phyloP scores from a whole-genome alignment of 2,113 vertebrate genomes.

The Rana temporaria region DNA sequence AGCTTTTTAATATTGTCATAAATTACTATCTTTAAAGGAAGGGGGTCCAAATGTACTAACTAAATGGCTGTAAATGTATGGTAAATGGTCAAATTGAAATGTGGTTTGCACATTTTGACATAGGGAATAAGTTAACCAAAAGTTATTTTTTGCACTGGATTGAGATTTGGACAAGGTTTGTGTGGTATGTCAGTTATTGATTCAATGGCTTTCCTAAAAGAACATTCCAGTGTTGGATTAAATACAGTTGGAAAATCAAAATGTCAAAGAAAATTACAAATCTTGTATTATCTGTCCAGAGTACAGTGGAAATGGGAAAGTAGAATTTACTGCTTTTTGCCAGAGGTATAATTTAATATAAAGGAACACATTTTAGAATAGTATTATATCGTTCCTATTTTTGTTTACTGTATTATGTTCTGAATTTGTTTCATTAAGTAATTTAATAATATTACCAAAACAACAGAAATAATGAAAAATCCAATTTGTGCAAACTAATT shows the following conservation, averaged over 20 bases:
- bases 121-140: conserved; percentile 23
- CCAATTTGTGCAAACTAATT: too few species aligned
- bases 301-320: conserved; percentile 6
- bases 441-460: too few species aligned
- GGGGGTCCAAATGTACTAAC: background rate
- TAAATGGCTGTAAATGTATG: background rate
- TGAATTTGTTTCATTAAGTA: too few species aligned
- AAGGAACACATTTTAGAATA: too few species aligned
- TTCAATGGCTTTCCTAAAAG: conserved; percentile 32
- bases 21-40: background rate
- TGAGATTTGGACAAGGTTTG: conserved; percentile 5
- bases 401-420: too few species aligned
- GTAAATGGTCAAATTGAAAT: background rate
- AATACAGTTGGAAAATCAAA: conserved; percentile 39
- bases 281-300: conserved; percentile 4
- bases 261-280: conserved; percentile 24
- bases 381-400: too few species aligned
- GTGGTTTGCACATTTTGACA: background rate
- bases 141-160: conserved; percentile 41
- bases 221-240: conserved; percentile 39
- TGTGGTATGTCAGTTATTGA: conserved; percentile 45
- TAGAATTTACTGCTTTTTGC: too few species aligned
- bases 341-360: too few species aligned
- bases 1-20: background rate
- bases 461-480: too few species aligned